phyloP scores from a whole-genome alignment of 64 coral and sea anemone species.

The Montipora foliosa region DNA sequence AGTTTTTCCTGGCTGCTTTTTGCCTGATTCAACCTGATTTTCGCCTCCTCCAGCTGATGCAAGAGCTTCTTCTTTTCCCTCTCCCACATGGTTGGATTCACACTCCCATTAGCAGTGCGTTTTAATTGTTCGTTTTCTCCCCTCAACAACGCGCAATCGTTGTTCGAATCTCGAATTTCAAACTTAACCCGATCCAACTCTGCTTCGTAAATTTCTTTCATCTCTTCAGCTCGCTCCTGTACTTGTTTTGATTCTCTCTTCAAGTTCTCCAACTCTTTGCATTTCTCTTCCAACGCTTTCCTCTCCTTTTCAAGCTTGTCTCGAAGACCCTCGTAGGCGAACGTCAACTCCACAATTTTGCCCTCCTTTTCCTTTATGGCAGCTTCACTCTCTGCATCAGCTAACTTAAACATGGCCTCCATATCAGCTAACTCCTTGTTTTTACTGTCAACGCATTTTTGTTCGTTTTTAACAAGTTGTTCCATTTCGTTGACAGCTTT shows the following conservation, averaged over 20 bases:
- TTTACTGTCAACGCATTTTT: not conserved
- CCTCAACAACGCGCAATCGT: not conserved
- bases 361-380: constrained; percentile 2
- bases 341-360: constrained; percentile 14
- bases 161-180: constrained; percentile 22
- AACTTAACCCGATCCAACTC: constrained; percentile 41
- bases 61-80: constrained; percentile 31
- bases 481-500: not conserved
- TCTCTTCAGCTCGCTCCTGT: not conserved
- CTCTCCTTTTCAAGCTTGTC: not conserved
- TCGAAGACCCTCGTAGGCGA: constrained; percentile 39
- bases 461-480: constrained; percentile 18
- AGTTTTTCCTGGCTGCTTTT: constrained; percentile 11
- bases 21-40: constrained; percentile 24
- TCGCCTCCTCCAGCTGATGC: constrained; percentile 24
- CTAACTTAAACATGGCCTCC: constrained; percentile 19
- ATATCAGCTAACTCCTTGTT: constrained; percentile 17
- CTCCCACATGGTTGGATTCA: not conserved
- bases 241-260: constrained; percentile 32
- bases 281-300: constrained; percentile 19
- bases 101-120: not conserved
- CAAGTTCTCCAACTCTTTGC: constrained; percentile 13
- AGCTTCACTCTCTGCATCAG: not conserved
- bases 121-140: constrained; percentile 15
- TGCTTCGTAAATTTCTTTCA: constrained; percentile 32